Evolutionary conservation across 1,140 invertebrate genomes (phyloP).

Genomic region (Sycophila sp.): DNA sequence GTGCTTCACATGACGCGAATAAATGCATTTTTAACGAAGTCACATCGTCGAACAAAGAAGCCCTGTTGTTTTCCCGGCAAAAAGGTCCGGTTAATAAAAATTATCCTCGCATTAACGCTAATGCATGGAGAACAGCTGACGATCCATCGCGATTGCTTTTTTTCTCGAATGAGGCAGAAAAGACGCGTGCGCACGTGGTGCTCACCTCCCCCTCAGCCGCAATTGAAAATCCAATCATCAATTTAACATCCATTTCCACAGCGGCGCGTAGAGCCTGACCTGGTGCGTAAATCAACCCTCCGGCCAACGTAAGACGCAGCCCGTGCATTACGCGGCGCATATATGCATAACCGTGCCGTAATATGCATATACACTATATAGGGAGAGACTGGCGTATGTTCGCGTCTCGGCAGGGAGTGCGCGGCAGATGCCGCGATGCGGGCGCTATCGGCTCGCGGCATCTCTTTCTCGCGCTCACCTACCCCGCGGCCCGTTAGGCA

Average conservation of each 20-base stretch:
- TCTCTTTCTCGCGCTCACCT: slow-evolving; percentile 36
- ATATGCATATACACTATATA: neutral
- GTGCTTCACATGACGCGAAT: no score
- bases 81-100: no score
- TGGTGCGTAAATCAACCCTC: slow-evolving; percentile 8
- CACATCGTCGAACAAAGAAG: neutral
- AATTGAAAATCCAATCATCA: slow-evolving; percentile 21
- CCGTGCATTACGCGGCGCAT: neutral
- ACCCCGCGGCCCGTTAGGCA: slow-evolving; percentile 39
- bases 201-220: neutral
- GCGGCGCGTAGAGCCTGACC: neutral
- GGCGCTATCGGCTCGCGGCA: slow-evolving; percentile 43
- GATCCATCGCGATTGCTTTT: neutral
- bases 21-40: no score
- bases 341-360: neutral
- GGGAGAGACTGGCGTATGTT: neutral
- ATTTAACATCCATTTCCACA: slow-evolving; percentile 10
- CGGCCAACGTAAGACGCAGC: neutral
- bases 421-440: slow-evolving; percentile 48
- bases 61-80: neutral
- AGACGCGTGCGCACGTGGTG: neutral
- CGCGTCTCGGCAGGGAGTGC: neutral
- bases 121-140: slow-evolving; percentile 1
- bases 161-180: neutral
- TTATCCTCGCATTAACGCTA: no score